phyloP scores from a whole-genome alignment of 1,140 invertebrate genomes.

The Solenopsis fugax region DNA sequence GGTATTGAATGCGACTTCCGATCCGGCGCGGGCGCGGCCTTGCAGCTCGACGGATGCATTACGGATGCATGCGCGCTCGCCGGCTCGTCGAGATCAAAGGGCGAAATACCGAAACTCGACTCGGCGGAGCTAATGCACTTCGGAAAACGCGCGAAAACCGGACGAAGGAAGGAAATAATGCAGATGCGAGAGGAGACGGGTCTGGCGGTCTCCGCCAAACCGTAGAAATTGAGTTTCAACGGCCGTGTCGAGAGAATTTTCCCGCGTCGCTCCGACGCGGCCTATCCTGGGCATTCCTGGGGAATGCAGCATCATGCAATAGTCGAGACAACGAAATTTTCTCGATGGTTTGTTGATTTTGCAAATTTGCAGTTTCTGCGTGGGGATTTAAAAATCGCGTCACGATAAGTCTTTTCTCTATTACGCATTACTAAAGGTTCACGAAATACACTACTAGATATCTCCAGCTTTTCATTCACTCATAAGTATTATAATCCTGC shows the following conservation, averaged over 20 bases:
- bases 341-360: constrained; percentile 4
- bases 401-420: not conserved
- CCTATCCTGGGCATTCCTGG: not conserved
- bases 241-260: constrained; percentile 17
- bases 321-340: not conserved
- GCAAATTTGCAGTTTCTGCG: not conserved
- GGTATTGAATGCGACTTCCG: constrained; percentile 36
- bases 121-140: constrained; percentile 53
- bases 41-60: constrained; percentile 57
- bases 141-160: constrained; percentile 8
- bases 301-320: not conserved
- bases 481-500: not conserved
- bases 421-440: not conserved
- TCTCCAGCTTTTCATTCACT: not conserved
- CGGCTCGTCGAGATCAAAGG: constrained; percentile 60
- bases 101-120: constrained; percentile 41
- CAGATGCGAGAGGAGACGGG: not conserved
- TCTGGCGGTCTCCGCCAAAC: not conserved
- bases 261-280: not conserved
- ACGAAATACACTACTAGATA: not conserved
- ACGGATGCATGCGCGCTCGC: constrained; percentile 39
- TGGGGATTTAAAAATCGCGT: not conserved
- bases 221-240: constrained; percentile 39
- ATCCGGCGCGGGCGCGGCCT: not conserved
- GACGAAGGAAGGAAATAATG: constrained; percentile 57